Conservation (phyloP, 1,140 invertebrate species). For the Polypedilum pembai region DNA sequence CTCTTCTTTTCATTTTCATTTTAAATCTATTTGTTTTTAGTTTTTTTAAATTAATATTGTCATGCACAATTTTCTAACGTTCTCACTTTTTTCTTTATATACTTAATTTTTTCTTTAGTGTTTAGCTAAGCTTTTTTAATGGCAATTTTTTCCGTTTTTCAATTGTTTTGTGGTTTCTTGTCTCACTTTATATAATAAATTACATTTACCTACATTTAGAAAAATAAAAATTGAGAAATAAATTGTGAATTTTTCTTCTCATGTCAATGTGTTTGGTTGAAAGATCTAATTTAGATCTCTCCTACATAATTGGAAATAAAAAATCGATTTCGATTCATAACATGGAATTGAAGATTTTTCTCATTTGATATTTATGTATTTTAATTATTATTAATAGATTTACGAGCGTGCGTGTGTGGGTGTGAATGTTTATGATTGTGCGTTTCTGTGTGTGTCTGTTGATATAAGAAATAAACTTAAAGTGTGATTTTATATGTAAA, state of each 20-base stretch:
- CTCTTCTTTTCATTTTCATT: background rate
- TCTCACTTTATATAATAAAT: too few relatives aligned
- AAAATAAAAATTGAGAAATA: too few relatives aligned
- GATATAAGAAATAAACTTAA: too few relatives aligned
- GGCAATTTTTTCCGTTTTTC: background rate
- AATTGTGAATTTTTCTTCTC: too few relatives aligned
- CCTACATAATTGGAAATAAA: too few relatives aligned
- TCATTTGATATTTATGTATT: too few relatives aligned
- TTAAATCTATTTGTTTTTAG: conserved; percentile 16
- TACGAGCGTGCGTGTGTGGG: background rate
- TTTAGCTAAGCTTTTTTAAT: conserved; percentile 5
- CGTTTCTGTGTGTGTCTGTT: background rate
- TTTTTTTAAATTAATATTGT: conserved; percentile 28
- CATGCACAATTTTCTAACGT: conserved; percentile 27
- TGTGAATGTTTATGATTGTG: background rate
- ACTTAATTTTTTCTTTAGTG: background rate
- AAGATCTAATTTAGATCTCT: too few relatives aligned
- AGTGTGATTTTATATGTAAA: too few relatives aligned
- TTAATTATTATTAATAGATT: background rate
- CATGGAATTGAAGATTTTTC: too few relatives aligned
- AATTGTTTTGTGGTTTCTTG: background rate
- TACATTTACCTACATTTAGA: too few relatives aligned
- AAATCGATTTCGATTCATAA: too few relatives aligned
- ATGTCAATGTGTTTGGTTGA: too few relatives aligned
- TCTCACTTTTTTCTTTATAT: background rate